These are phyloP conservation scores for Cheumatopsyche charites DNA, from an alignment of 1,140 invertebrate genomes.

Conservation along the genomic window DNA sequence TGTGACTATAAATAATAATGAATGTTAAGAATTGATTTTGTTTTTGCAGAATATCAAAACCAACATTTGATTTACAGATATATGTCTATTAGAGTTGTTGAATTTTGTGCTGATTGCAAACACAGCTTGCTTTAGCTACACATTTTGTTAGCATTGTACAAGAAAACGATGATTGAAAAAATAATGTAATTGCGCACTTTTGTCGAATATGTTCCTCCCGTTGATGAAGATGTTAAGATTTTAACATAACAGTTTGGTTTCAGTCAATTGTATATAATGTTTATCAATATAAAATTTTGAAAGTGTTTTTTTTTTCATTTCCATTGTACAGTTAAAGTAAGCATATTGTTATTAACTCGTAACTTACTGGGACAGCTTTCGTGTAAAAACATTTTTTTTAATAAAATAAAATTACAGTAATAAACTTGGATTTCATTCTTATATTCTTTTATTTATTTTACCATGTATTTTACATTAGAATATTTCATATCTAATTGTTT, in stretches of 20 bases:
- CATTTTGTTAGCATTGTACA: too few species aligned
- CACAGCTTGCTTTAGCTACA: conserved; percentile 20
- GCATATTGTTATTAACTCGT: conserved; percentile 44
- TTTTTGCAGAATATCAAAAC: too few species aligned
- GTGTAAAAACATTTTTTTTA: conserved; percentile 47
- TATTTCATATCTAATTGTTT: neutral
- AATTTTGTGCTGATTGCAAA: neutral
- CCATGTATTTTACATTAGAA: neutral
- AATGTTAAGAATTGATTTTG: too few species aligned
- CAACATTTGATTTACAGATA: too few species aligned
- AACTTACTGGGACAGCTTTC: conserved; percentile 47
- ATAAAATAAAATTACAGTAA: conserved; percentile 42
- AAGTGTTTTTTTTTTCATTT: conserved; percentile 21
- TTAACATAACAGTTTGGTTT: too few species aligned
- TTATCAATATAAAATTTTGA: too few species aligned
- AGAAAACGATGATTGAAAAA: too few species aligned
- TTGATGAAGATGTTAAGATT: neutral
- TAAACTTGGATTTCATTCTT: conserved; percentile 7
- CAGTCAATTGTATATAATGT: too few species aligned
- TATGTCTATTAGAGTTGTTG: too few species aligned
- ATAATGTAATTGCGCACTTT: too few species aligned
- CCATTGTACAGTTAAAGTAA: conserved; percentile 20
- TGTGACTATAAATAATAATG: too few species aligned
- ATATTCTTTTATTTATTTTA: conserved; percentile 8
- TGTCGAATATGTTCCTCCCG: neutral